phyloP scores from a whole-genome alignment of 1,140 invertebrate species.

The Bombyx mori region ASM3026992v2 NC_085109.1:7162501-7163000 shows the following conservation, averaged over 20 bases:
- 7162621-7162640: constrained; percentile 53
- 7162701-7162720: constrained; percentile 60
- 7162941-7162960: constrained; percentile 39
- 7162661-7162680: constrained; percentile 71
- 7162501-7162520: constrained; percentile 61
- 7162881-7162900: constrained; percentile 26
- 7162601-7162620: constrained; percentile 63
- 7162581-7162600: constrained; percentile 45
- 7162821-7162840: constrained; percentile 54
- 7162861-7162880: constrained; percentile 7
- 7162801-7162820: constrained; percentile 63
- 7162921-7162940: constrained; percentile 25
- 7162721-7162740: constrained; percentile 60
- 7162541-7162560: constrained; percentile 55
- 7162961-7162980: constrained; percentile 60
- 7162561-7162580: constrained; percentile 57
- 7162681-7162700: constrained; percentile 61
- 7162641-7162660: constrained; percentile 67
- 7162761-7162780: constrained; percentile 61
- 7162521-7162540: constrained; percentile 49
- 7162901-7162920: constrained; percentile 38
- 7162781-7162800: constrained; percentile 61
- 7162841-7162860: constrained; percentile 66
- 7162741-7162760: constrained; percentile 63
- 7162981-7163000: constrained; percentile 47